phyloP scores from a whole-genome alignment of 2,797 vertebrate species.

The Sparus aurata region DNA sequence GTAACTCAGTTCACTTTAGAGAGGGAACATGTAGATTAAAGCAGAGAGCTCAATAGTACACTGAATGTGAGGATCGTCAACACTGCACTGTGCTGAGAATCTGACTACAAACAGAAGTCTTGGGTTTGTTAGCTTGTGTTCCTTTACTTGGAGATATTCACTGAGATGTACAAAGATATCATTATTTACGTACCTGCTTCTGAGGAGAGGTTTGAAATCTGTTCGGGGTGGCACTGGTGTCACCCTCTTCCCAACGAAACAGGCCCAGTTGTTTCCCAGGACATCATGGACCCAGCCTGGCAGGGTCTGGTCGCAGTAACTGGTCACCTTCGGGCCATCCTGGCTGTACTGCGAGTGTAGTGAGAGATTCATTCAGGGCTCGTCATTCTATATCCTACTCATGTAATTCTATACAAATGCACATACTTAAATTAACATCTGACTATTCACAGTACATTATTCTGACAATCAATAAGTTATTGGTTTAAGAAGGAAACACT shows the following conservation, averaged over 20 bases:
- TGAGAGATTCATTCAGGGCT: not conserved
- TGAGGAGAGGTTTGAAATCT: slow-evolving; percentile 40
- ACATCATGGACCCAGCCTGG: slow-evolving; percentile 96
- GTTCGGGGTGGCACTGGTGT: slow-evolving; percentile 64
- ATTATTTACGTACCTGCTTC: slow-evolving; percentile 62
- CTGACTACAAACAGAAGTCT: not conserved
- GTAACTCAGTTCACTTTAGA: not conserved
- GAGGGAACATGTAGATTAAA: slow-evolving; percentile 3
- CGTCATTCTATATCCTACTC: not conserved
- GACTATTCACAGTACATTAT: not conserved
- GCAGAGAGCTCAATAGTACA: not conserved
- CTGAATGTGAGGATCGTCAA: not conserved
- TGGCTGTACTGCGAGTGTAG: slow-evolving; percentile 87
- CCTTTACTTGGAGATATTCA: not conserved
- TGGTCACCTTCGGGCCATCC: slow-evolving; percentile 86
- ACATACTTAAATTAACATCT: not conserved
- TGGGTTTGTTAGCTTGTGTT: not conserved
- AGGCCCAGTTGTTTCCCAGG: slow-evolving; percentile 95
- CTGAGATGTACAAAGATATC: not conserved
- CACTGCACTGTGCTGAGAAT: not conserved
- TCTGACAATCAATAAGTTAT: not conserved
- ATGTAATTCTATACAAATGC: not conserved
- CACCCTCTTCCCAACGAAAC: slow-evolving; percentile 90
- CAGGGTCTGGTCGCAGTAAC: slow-evolving; percentile 94
- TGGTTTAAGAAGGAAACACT: not conserved